Conservation (phyloP, 1,140 invertebrate species). For the Drosophila lacertosa region DNA sequence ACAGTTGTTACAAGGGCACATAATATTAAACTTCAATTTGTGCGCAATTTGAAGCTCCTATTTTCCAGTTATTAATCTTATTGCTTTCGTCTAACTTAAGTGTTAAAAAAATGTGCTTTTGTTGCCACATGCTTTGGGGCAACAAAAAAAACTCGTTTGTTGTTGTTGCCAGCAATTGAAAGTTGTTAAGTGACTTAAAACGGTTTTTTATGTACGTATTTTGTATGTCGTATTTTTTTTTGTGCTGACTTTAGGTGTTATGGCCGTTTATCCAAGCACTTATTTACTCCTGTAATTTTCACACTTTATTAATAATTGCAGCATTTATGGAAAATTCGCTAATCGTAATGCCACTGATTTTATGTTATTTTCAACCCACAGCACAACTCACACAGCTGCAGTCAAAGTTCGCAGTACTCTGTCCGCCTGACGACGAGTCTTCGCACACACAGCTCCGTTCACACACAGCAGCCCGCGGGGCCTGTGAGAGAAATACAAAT, state of each 20-base stretch:
- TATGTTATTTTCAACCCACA: constrained; percentile 12
- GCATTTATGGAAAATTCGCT: constrained; percentile 38
- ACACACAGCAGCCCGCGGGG: constrained; percentile 89
- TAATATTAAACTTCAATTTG: constrained; percentile 64
- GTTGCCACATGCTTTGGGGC: constrained; percentile 8
- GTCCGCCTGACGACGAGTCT: constrained; percentile 35
- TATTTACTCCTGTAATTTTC: constrained; percentile 57
- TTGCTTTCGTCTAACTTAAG: constrained; percentile 35
- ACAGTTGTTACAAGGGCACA: constrained; percentile 54
- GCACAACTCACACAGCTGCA: constrained; percentile 61
- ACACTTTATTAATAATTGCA: constrained; percentile 66
- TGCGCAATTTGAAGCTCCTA: constrained; percentile 63
- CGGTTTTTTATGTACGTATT: constrained; percentile 15
- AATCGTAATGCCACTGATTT: constrained; percentile 37
- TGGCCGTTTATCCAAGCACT: constrained; percentile 25
- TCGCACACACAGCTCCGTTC: constrained; percentile 86
- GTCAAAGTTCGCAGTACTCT: constrained; percentile 38
- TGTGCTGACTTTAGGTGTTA: constrained; percentile 4
- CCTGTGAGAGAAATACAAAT: constrained; percentile 91
- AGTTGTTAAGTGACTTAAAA: constrained; percentile 73
- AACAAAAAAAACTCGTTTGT: constrained; percentile 63
- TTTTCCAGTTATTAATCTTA: constrained; percentile 76
- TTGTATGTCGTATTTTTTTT: neutral
- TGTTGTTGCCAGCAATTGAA: constrained; percentile 62
- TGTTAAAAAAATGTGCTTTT: constrained; percentile 40